These are phyloP conservation scores for Nothoprocta pentlandii DNA, from an alignment of 2,113 vertebrate genomes.

Conservation along the genomic window DNA sequence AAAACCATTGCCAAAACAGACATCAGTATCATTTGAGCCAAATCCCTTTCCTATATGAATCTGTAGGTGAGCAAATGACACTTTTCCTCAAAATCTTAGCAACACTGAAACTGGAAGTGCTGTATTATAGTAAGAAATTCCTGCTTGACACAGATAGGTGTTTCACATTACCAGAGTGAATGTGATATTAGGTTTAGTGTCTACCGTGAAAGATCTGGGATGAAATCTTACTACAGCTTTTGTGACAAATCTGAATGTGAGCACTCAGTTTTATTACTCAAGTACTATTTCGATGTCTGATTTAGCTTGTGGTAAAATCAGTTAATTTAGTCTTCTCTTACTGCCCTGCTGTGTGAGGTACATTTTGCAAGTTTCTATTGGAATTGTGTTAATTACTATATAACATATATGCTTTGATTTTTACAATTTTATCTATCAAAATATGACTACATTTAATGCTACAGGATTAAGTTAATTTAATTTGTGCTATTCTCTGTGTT, in stretches of 20 bases:
- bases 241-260: not conserved
- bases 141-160: not conserved
- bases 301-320: not conserved
- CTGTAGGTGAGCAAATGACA: not conserved
- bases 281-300: not conserved
- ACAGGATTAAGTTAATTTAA: slow-evolving; percentile 18
- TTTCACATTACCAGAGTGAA: not conserved
- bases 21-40: not conserved
- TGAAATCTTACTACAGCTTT: not conserved
- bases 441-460: not conserved
- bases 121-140: not conserved
- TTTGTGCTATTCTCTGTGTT: slow-evolving; percentile 22
- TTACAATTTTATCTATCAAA: not conserved
- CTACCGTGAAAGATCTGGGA: not conserved
- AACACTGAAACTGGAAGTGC: no score
- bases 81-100: not conserved
- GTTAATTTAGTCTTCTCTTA: not conserved
- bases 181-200: not conserved
- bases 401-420: not conserved
- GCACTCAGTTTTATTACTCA: not conserved
- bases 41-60: not conserved
- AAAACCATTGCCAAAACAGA: not conserved
- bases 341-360: not conserved
- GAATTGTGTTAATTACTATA: not conserved
- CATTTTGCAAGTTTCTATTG: not conserved